Evolutionary conservation across 2,797 vertebrate genomes (phyloP), one percentile per base, ranked within the genome.

Genomic region (Urophycis tenuis): DNA sequence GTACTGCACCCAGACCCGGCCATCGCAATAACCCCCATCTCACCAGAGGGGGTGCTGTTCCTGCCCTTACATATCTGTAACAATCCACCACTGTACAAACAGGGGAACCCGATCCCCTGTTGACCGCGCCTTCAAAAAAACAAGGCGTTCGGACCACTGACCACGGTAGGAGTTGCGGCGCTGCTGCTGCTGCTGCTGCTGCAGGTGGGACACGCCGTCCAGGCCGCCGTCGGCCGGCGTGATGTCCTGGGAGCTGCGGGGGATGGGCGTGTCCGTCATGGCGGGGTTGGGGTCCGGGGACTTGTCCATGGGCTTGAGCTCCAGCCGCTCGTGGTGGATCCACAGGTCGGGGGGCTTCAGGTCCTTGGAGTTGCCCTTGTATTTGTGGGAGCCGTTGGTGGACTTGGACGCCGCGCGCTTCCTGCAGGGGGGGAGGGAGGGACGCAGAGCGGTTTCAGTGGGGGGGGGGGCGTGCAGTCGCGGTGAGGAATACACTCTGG

Each of bases 241-340:
- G 89, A 99, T 96, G 85, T 99, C 97, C 83, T 99, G 97, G 3
- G 97, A 99, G 82, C 95, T 95, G 77, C 96, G 96, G 70, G 96
- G 96, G 87, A 99, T 96, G 3, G 96, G 97, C 1, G 97, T 99
- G 78, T 99, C 97, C 0, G 97, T 99, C 95, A 99, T 97, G 87
- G 99, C 95, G 0, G 97, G 96, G 86, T 98, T 98, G 77, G 97
- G 95, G 73, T 98, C 97, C 0, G 97, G 97, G 12, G 98, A 99
- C 83, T 99, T 99, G 86, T 99, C 97, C 29, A 97, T 98, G 67
- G 97, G 96, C 78, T 99, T 99, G n/a, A 99, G 93, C 77, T 99
- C 98, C 78, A 99, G 94, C 69, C 97, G 93, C 89, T 99, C 97
- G 0, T 99, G 98, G 80, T 99, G 98, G 85, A 99, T 99, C 97